phyloP scores from a whole-genome alignment of 2,797 vertebrate species.

The Rhyacichthys aspro region DNA sequence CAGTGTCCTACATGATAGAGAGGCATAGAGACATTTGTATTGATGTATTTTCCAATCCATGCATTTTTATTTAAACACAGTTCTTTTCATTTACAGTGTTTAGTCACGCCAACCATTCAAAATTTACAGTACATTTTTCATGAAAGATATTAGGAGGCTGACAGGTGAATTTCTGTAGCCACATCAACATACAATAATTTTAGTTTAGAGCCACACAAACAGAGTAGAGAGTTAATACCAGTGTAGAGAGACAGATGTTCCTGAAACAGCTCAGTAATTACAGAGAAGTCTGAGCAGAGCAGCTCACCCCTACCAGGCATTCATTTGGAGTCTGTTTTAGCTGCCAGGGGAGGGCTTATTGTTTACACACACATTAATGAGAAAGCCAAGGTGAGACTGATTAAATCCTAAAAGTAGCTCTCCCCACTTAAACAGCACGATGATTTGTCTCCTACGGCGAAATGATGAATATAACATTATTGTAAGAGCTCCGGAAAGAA shows the following conservation, averaged over 20 bases:
- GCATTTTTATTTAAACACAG: background rate
- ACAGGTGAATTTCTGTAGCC: conserved; percentile 8
- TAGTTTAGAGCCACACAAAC: conserved; percentile 27
- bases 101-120: background rate
- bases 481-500: conserved; percentile 50
- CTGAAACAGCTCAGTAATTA: conserved; percentile 79
- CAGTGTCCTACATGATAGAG: conserved; percentile 49
- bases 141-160: background rate
- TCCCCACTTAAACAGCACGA: conserved; percentile 45
- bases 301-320: conserved; percentile 71
- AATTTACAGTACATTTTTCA: conserved; percentile 11
- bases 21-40: background rate
- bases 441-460: conserved; percentile 53
- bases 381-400: conserved; percentile 71
- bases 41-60: background rate
- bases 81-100: background rate
- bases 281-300: conserved; percentile 61
- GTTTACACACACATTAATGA: conserved; percentile 78
- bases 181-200: conserved; percentile 23
- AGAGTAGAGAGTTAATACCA: conserved; percentile 40
- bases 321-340: conserved; percentile 70
- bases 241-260: conserved; percentile 72
- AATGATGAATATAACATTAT: conserved; percentile 51
- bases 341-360: conserved; percentile 70
- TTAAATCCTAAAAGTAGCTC: conserved; percentile 71